Percentiles rank a stretch among this genome's conserved stretches.
Conservation (phyloP, 2,888 invertebrate genomes). For the Caenorhabditis auriculariae region DNA sequence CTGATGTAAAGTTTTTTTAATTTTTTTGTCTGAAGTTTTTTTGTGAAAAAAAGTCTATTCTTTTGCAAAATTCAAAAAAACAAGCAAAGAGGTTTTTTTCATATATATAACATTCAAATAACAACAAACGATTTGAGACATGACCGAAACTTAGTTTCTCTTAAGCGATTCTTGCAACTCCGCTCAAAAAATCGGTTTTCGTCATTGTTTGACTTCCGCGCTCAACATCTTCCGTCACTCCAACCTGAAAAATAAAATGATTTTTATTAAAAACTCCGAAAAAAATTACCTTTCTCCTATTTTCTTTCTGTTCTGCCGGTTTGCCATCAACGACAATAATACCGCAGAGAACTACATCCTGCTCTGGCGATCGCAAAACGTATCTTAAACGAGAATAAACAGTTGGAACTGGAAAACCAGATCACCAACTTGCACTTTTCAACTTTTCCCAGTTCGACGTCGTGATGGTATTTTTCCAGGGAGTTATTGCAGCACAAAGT, state of each 20-base stretch:
- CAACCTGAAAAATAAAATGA: slow-evolving; percentile 12
- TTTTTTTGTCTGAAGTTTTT: no score
- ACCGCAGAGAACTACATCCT: slow-evolving; percentile 40
- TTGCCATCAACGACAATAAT: slow-evolving; percentile 38
- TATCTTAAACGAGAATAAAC: slow-evolving; percentile 17
- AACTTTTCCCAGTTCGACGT: slow-evolving; percentile 36
- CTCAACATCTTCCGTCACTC: slow-evolving; percentile 21
- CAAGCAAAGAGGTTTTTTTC: no score
- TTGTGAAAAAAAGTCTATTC: no score
- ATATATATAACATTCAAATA: no score
- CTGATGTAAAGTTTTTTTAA: no score
- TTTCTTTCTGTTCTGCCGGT: slow-evolving; percentile 11
- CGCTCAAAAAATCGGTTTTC: slow-evolving; percentile 19
- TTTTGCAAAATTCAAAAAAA: no score
- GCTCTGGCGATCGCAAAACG: slow-evolving; percentile 35
- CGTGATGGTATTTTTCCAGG: slow-evolving; percentile 41
- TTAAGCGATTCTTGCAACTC: slow-evolving; percentile 19
- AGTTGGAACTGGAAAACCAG: background rate
- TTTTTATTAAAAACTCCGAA: background rate
- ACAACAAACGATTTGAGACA: no score
- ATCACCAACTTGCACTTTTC: slow-evolving; percentile 7
- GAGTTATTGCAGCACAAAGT: slow-evolving; percentile 51
- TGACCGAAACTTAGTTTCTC: no score
- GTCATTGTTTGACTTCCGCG: slow-evolving; percentile 10
- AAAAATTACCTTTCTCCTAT: slow-evolving; percentile 22